Evolutionary conservation across 30 jellyfish, hydroid and myxozoan species (phyloP), one percentile per base, ranked within the genome.

Genomic region (Hydractinia symbiolongicarpus): DNA sequence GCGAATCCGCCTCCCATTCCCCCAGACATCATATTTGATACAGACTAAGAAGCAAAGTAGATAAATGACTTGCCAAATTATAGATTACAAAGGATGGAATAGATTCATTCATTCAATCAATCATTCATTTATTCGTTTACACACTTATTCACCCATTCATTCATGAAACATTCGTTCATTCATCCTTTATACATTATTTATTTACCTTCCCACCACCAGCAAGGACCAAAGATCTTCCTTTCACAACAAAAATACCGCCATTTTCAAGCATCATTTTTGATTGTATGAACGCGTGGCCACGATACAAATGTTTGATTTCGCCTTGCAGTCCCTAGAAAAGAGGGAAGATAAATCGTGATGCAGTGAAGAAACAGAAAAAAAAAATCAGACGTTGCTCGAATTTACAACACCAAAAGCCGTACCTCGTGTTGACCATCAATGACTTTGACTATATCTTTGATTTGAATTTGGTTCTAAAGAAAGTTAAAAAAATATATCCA

Each of bases 141-240:
- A 30, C 44, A 30, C 44, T 30, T 30, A 30, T 30, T 11, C 69
- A 58, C 69, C 69, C 19, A 58, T 0, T 58, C 1, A 58, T 0
- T 3, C 69, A 58, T 16, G 1, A 58, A 13, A 11, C 69, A 58
- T 16, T 58, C 15, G 19, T 58, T 58, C 69, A 58, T 16, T 58
- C 2, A 13, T 58, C 19, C 69, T 58, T 58, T 11, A 58, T 58
- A 58, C 69, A 58, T 13, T 30, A 30, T 30, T 30, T 21, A n/a
- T 19, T 77, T 78, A 87, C 96, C 93, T 85, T 88, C 8, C 96
- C 96, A 1, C 96, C 97, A 11, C 97, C 97, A 53, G 97, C 99
- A 67, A 95, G 80, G 50, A 89, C 94, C 11, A 89, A 85, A 54
- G 94, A 79, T 61, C 79, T 82, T 20, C 97, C 85, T 58, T 88